Evolutionary conservation across 2,888 invertebrate genomes (phyloP).

Genomic region (Tubulanus polymorphus): DNA sequence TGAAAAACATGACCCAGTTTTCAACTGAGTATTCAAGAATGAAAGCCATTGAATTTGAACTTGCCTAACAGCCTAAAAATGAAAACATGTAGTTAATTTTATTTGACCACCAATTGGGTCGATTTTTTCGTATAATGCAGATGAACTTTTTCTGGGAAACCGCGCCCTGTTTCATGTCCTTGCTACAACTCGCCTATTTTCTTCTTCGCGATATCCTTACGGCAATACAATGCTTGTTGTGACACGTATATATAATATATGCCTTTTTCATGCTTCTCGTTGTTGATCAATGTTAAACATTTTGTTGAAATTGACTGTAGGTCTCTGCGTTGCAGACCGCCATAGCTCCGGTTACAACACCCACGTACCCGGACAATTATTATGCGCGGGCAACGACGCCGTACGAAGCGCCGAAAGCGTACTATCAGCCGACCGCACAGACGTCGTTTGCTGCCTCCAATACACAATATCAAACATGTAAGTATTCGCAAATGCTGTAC

Average conservation of each 20-base stretch:
- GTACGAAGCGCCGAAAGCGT: slow-evolving; percentile 69
- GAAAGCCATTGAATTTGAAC: too few species aligned
- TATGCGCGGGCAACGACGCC: slow-evolving; percentile 14
- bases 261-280: background rate
- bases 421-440: slow-evolving; percentile 77
- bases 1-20: too few species aligned
- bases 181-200: too few species aligned
- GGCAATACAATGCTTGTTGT: background rate
- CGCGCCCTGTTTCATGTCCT: too few species aligned
- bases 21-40: too few species aligned
- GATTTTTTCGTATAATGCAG: too few species aligned
- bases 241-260: background rate
- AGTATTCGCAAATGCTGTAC: slow-evolving; percentile 8
- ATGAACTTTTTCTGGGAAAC: too few species aligned
- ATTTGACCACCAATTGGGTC: too few species aligned
- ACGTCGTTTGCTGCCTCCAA: slow-evolving; percentile 62
- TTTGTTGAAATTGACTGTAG: background rate
- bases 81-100: too few species aligned
- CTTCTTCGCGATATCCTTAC: too few species aligned
- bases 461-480: slow-evolving; percentile 51
- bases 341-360: background rate
- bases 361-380: background rate
- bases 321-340: background rate
- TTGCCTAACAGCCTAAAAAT: too few species aligned
- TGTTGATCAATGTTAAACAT: background rate